Base-by-base conservation (phyloP, 2,797 vertebrate genomes). In the Ptychobarbus kaznakovi region DNA sequence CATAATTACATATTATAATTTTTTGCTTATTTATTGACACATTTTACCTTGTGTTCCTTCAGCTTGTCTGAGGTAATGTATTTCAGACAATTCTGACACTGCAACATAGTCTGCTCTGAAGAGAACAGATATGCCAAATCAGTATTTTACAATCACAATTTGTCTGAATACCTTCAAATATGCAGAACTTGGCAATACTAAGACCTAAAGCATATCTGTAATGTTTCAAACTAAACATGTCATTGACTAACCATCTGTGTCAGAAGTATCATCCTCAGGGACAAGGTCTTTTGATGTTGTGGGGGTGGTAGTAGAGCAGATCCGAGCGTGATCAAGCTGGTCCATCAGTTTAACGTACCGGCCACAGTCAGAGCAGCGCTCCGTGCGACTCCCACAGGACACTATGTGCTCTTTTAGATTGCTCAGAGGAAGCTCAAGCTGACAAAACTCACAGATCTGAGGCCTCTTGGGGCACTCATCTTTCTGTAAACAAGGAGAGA, bases 351-450 rank as follows among this genome's bases (percentile, higher is more conserved):
- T 92, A 82, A 96, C 82, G 4, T 95, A 95, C 63, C 79, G 85
- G n/a, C 83, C 46, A 6, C 96, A 96, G 85, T 93, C 91, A 7
- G 18, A 32, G 91, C 96, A 97, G 49, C 16, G 79, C 83, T 95
- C 92, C 0, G 93, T 96, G 49, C 90, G 93, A 88, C 92, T 94
- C 66, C 95, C 93, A 1, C 96, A 97, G 25, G 20, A 46, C 86
- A 84, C 13, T 1, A 80, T 5, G 35, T 98, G 96, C 0, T 91
- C 61, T 0, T 87, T 85, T 87, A 97, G 89, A 40, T 87, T 38
- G 56, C 73, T 90, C 86, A 91, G 89, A 0, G 92, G 88, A 77
- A 96, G 18, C 12, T 93, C 91, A 86, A 96, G 90, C 18, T 96
- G 80, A 1, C 96, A 97, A 92, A 94, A 96, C 51, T 51, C 70